phyloP scores from a whole-genome alignment of 2,797 vertebrate species.

The Mormyrops attenuatus region DNA sequence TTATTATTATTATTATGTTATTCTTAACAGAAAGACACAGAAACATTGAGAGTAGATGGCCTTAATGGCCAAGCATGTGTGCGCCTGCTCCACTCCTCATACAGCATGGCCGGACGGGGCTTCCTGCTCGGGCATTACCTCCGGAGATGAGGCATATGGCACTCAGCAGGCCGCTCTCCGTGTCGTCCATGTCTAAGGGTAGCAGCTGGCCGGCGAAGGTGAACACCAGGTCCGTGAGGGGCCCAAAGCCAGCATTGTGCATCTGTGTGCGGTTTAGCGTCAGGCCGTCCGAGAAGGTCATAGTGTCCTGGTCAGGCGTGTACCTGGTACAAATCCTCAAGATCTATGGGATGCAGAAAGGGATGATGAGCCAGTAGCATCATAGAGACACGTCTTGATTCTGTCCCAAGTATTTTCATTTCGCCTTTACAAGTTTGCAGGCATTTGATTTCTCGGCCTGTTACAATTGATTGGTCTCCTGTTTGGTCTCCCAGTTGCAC shows the following conservation, averaged over 20 bases:
- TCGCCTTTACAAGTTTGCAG: background rate
- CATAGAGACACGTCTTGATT: background rate
- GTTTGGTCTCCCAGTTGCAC: background rate
- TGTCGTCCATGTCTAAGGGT: slow-evolving; percentile 93
- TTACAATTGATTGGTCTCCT: background rate
- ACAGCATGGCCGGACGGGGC: background rate
- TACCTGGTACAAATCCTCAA: slow-evolving; percentile 91
- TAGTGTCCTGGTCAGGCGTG: slow-evolving; percentile 90
- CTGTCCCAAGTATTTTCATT: background rate
- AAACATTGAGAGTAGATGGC: background rate
- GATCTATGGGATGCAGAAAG: slow-evolving; percentile 59
- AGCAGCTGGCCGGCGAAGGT: slow-evolving; percentile 90
- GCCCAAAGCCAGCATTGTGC: slow-evolving; percentile 93
- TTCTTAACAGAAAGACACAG: background rate
- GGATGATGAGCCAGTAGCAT: background rate
- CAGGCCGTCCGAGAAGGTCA: slow-evolving; percentile 93
- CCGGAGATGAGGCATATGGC: slow-evolving; percentile 94
- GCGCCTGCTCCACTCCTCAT: background rate
- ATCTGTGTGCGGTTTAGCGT: slow-evolving; percentile 92
- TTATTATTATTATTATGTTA: background rate
- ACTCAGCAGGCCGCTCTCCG: slow-evolving; percentile 90
- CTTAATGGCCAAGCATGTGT: background rate
- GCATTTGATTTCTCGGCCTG: background rate
- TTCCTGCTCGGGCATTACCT: slow-evolving; percentile 58
- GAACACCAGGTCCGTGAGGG: slow-evolving; percentile 89